A percentile compares a stretch with the other conserved stretches of the same genome.
Conservation (phyloP, 1,140 invertebrate species). For the Venustaconcha ellipsiformis region DNA sequence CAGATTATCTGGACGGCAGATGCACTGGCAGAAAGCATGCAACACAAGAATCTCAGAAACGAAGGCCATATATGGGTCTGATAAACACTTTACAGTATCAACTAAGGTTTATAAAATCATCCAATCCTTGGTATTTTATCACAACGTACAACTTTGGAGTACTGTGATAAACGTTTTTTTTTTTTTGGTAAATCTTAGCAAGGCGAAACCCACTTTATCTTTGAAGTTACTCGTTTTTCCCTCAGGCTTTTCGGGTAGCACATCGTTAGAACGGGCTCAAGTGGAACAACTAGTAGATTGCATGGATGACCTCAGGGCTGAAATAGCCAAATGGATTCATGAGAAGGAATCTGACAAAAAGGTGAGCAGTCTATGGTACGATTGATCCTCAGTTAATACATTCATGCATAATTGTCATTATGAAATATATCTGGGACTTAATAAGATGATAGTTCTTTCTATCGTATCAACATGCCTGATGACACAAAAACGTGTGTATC, state of each 20-base stretch:
- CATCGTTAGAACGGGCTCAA: conserved; percentile 21
- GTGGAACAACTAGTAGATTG: conserved; percentile 28
- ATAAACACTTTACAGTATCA: no score
- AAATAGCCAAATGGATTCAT: conserved; percentile 31
- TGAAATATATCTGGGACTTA: neutral
- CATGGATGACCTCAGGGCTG: conserved; percentile 27
- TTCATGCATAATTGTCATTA: neutral
- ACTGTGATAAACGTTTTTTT: no score
- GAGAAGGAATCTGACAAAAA: conserved; percentile 24
- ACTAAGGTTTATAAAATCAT: no score
- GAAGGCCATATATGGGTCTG: no score
- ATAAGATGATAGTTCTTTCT: neutral
- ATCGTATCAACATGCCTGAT: no score
- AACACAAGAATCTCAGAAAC: no score
- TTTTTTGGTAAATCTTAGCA: no score
- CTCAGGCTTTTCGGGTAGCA: conserved; percentile 21
- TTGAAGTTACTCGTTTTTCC: neutral
- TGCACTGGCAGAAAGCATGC: no score
- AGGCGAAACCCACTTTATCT: neutral
- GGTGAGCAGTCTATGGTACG: neutral
- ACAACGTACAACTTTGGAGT: no score
- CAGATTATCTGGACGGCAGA: no score
- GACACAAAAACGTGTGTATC: no score
- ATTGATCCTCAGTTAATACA: neutral
- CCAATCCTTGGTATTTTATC: no score